A percentile compares a stretch with the other conserved stretches of the same genome.
Evolutionary conservation across 2,797 vertebrate species (phyloP).

Genomic region (Acridotheres tristis): DNA sequence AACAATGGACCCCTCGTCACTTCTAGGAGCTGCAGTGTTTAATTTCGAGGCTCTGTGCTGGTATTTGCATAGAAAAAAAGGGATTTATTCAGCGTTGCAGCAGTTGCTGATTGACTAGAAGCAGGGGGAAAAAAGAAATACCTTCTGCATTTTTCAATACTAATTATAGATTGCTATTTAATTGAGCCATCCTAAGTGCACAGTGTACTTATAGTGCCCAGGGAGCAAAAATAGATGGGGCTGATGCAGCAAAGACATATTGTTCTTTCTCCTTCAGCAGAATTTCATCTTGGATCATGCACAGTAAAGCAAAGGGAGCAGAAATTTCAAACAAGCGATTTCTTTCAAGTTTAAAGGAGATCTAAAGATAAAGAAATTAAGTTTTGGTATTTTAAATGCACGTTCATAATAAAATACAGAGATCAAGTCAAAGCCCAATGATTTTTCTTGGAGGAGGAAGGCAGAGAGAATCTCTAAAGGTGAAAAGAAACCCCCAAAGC

Average conservation of each 20-base stretch:
- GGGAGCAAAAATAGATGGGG: conserved; percentile 41
- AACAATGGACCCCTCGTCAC: background rate
- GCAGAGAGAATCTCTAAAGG: conserved; percentile 1
- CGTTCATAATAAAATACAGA: background rate
- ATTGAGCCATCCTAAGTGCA: conserved; percentile 14
- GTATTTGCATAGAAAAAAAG: background rate
- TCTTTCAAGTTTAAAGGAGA: background rate
- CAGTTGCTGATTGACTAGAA: background rate
- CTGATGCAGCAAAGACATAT: conserved; percentile 46
- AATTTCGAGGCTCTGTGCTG: background rate
- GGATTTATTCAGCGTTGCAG: background rate
- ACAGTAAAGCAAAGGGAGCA: background rate
- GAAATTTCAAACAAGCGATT: background rate
- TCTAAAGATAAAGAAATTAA: background rate
- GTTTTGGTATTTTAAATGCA: background rate
- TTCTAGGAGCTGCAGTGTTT: background rate
- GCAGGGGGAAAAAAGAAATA: background rate
- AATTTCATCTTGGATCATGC: background rate
- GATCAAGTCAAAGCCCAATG: background rate
- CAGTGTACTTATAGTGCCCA: background rate
- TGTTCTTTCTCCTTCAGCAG: background rate
- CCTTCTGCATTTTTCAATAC: conserved; percentile 29
- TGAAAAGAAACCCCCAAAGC: background rate
- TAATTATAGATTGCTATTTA: conserved; percentile 21
- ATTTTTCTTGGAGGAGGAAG: conserved; percentile 36